Evolutionary conservation across 2,113 vertebrate genomes (phyloP).

Genomic region (Semnornis frantzii): DNA sequence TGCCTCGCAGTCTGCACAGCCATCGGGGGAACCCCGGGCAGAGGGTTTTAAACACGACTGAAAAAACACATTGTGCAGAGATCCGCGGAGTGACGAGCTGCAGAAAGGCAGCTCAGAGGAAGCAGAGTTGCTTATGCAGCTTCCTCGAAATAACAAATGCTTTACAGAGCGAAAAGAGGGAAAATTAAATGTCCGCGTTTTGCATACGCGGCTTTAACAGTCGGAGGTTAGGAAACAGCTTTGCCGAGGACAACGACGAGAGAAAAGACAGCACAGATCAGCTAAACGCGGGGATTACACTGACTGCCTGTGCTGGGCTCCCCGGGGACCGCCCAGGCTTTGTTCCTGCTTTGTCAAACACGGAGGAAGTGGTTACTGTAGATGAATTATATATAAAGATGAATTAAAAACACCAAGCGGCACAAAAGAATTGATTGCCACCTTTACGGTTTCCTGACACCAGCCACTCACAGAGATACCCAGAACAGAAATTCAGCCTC

Average conservation of each 20-base stretch:
- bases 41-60: neutral
- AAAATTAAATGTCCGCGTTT: slow-evolving; percentile 6
- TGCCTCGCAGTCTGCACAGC: neutral
- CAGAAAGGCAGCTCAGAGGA: neutral
- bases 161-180: neutral
- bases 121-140: neutral
- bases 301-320: neutral
- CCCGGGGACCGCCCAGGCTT: neutral
- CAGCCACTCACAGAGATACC: neutral
- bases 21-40: neutral
- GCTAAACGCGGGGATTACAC: neutral
- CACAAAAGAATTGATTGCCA: neutral
- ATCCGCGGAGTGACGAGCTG: neutral
- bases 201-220: neutral
- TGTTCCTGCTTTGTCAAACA: slow-evolving; percentile 29
- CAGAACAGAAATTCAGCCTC: neutral
- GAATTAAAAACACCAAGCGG: slow-evolving; percentile 28
- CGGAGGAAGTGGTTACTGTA: neutral
- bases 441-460: rapidly evolving
- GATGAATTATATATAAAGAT: slow-evolving; percentile 1
- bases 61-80: neutral
- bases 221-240: neutral
- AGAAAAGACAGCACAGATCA: slow-evolving; percentile 5
- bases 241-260: neutral
- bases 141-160: neutral